Evolutionary conservation across 2,113 vertebrate species (phyloP), one percentile per base, ranked within the genome.

Genomic region (Bombycilla garrulus): DNA sequence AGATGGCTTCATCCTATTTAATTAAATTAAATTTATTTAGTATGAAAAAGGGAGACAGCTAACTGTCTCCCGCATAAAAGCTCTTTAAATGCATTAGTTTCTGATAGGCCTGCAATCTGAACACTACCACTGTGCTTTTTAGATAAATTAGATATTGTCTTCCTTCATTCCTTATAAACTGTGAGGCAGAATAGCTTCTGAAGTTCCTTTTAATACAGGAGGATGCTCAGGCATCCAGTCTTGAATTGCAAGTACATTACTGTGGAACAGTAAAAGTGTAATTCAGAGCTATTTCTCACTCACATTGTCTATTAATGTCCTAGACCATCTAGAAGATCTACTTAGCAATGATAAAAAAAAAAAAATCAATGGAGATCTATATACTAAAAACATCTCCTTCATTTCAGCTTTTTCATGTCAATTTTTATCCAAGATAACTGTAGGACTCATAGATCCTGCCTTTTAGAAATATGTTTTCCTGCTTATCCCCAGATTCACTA

Each of bases 11-110:
- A 93, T 95, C 89, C 88, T 88, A 88, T 96, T 97, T 96, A 97
- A 97, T 97, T 97, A 83, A 97, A 95, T 97, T 82, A 96, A 94
- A 98, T 97, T 95, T 98, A 97, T 97, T 97, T 97, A 95, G 86
- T 81, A 96, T 85, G 82, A 94, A 90, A 94, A 97, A 96, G 88
- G 88, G 81, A 82, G 66, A 97, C 95, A 95, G 91, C 94, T 96
- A 95, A 84, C 97, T 97, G 97, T 96, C 97, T 98, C 97, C 96
- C 97, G 86, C 90, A 96, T 97, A 97, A 98, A 98, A 98, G 98
- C 98, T 95, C 92, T 94, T 91, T 98, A 98, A 98, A 95, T 96
- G 86, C 92, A 95, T 98, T 98, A 98, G 95, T 45, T 97, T 86
- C 88, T 96, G 92, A 97, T 93, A 96, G 90, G 95, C 77, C 93